Conservation (phyloP, 2,113 vertebrate genomes). For the Aegithalos caudatus region DNA sequence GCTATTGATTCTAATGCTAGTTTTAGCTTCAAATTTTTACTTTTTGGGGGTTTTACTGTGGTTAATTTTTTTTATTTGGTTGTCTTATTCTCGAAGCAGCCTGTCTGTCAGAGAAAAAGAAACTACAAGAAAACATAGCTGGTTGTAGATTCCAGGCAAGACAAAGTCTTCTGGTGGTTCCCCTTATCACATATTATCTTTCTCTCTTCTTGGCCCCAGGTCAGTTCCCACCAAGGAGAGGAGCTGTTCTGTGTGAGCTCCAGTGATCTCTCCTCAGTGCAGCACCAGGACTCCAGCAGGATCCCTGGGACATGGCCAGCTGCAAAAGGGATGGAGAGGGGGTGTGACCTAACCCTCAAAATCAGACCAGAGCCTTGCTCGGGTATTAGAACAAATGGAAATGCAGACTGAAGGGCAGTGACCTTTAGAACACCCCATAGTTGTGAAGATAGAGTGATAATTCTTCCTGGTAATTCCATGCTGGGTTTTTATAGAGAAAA, state of each 20-base stretch:
- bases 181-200: rapidly evolving
- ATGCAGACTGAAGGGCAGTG: neutral
- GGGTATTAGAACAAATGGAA: neutral
- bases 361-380: neutral
- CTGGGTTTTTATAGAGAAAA: neutral
- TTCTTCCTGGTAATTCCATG: neutral
- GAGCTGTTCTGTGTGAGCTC: neutral
- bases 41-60: neutral
- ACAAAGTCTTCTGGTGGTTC: neutral
- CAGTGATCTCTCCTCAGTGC: neutral
- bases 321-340: neutral
- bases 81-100: neutral
- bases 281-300: neutral
- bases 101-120: neutral
- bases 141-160: neutral
- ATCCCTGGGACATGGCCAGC: neutral
- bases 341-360: neutral
- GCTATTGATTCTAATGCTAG: neutral
- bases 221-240: neutral
- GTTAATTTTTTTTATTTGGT: neutral
- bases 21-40: neutral
- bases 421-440: neutral
- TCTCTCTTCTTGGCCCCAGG: neutral
- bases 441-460: neutral
- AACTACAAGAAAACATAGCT: rapidly evolving